phyloP scores from a whole-genome alignment of 2,888 invertebrate genomes.

The Caenorhabditis sp. region DNA sequence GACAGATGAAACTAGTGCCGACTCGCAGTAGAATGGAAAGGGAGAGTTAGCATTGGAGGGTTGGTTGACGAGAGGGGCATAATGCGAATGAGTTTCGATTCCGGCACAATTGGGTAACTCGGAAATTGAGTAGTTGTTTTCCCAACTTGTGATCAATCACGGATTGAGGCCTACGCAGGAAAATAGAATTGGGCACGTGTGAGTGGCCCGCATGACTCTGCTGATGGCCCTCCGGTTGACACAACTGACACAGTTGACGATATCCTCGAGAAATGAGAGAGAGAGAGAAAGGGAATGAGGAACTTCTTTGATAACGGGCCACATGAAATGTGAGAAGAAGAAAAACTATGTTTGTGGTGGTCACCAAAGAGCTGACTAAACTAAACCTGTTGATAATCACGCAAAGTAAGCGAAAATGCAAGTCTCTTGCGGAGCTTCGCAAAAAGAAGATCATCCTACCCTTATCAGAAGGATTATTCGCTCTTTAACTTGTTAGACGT shows the following conservation, averaged over 20 bases:
- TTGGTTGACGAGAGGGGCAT: constrained; percentile 23
- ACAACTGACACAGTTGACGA: constrained; percentile 53
- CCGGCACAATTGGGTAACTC: constrained; percentile 7
- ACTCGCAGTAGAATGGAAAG: constrained; percentile 5
- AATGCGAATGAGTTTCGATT: constrained; percentile 24
- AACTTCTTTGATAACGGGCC: constrained; percentile 32
- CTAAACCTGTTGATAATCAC: constrained; percentile 20
- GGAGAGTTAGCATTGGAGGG: not conserved
- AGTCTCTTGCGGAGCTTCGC: not conserved
- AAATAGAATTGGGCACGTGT: constrained; percentile 50
- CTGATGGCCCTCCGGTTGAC: constrained; percentile 41
- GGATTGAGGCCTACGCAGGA: constrained; percentile 15
- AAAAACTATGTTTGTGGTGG: constrained; percentile 6
- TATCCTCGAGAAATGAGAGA: constrained; percentile 29
- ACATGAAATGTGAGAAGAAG: constrained; percentile 16
- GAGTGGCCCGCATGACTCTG: constrained; percentile 57
- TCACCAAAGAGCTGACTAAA: not conserved
- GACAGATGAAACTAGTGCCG: constrained; percentile 34
- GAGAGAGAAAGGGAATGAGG: constrained; percentile 24
- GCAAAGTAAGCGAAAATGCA: constrained; percentile 5
- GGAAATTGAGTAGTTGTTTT: constrained; percentile 52
- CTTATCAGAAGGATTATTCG: constrained; percentile 2
- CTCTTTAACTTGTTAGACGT: not conserved
- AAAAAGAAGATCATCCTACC: not conserved
- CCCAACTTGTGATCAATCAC: constrained; percentile 46